Evolutionary conservation across 2,888 invertebrate genomes (phyloP), one percentile per base, ranked within the genome.

Genomic region (Diabrotica balteata): DNA sequence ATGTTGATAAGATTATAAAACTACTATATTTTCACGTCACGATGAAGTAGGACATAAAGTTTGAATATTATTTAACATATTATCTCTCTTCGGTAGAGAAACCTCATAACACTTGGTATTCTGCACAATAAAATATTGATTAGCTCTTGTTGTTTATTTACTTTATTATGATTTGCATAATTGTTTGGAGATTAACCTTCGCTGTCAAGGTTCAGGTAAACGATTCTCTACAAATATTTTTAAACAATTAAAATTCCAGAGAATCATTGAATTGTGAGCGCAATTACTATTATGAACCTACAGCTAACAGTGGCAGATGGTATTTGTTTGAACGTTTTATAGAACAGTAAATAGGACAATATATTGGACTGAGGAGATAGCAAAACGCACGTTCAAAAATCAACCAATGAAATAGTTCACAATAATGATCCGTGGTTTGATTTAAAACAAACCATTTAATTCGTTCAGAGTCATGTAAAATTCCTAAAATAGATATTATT

Each of bases 171-270:
- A 49, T 64, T 66, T 66, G 61, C 61, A 61, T 66, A 61, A 66
- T 66, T 55, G 58, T 62, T 55, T 32, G 51, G 51, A 58, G 58
- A 66, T 57, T 62, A 62, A 58, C 66, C 61, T 66, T 66, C 61
- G 55, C 50, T 8, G n/a, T 44, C 54, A 54, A 66, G 45, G 55
- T 57, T 59, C 64, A 42, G 58, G 57, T 64, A 64, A 58, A 64
- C 22, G 52, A 51, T 64, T 55, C 63, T 63, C 55, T 49, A 63
- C 63, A 49, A 47, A 55, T 63, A 55, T 63, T 63, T 64, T 64
- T 52, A 46, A 59, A 45, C 64, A 59, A 64, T 64, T 64, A 64
- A 64, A 64, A 64, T 64, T 64, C 64, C 64, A 58, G 11, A 64
- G 64, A 61, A 57, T 51, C 50, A 61, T 60, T 61, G 55, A 54